Base-by-base conservation (phyloP, 2,888 invertebrate genomes). In the Isoperla grammatica region DNA sequence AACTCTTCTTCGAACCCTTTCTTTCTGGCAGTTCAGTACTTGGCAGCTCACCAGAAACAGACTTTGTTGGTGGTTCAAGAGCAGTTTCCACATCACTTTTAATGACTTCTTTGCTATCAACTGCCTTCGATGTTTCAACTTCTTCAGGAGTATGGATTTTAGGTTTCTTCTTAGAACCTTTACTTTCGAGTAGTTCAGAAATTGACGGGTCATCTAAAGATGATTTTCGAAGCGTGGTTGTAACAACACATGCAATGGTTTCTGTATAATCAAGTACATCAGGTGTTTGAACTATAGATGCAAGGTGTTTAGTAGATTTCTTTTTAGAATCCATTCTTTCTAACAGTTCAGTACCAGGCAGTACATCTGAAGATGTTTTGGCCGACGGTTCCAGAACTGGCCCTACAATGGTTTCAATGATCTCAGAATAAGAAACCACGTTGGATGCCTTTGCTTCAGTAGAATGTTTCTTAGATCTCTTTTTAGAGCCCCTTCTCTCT, bases 401-500 rank as follows among this genome's bases (percentile, higher is more conserved):
- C n/a, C n/a, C n/a, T n/a, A n/a, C n/a, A n/a, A n/a, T n/a, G n/a
- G n/a, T n/a, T n/a, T n/a, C n/a, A 3, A 15, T 20, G 2, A 9
- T 13, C 19, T 43, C 43, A 19, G n/a, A 9, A 6, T 19, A 17
- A 8, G 8, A 17, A 4, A 13, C 2, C n/a, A 19, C 19, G 19
- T 9, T 8, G 15, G 4, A 17, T 37, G 8, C 11, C 3, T 6
- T 20, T 2, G 12, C 20, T n/a, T 11, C n/a, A 13, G n/a, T 22
- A 5, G 19, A n/a, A 2, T 66, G 64, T 60, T 70, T 71, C 15
- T 70, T 66, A 35, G 62, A 64, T 23, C 15, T 22, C 54, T 67
- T 67, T 56, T 68, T 71, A 17, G 59, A 48, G 54, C 71, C 73
- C 39, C 63, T 65, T 57, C 65, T 68, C 56, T 29, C 23, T n/a